Evolutionary conservation across 2,888 invertebrate genomes (phyloP), one percentile per base, ranked within the genome.

Genomic region (Plutella xylostella): DNA sequence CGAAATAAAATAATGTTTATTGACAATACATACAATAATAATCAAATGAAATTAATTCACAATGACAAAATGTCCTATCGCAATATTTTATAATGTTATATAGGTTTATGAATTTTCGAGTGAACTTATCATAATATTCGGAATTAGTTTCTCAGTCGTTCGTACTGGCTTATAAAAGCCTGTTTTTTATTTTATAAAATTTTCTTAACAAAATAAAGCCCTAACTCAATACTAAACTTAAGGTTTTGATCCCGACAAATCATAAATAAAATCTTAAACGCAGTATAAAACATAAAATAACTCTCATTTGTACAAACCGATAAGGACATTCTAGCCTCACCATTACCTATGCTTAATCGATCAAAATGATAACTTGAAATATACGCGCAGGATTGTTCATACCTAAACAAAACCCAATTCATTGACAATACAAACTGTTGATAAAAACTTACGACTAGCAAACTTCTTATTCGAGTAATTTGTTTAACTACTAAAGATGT

Each of bases 111-210:
- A 54, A 22, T 5, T 38, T 20, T 38, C 30, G 45, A 35, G 45
- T 43, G 25, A 44, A 47, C 47, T 47, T 47, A 45, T 28, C 17
- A 45, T 28, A 53, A 54, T 70, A 69, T 68, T 77, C 77, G 77
- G 83, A 83, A 83, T 82, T 72, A 65, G 62, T 75, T 73, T 82
- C 75, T 83, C 83, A 83, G 83, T 83, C 83, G 83, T 83, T 83
- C 83, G 83, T 82, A 74, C 35, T 40, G 71, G 71, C 65, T 56
- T 68, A 72, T 79, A 75, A 75, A 71, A 71, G 66, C 71, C 73
- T 73, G 57, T 71, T 75, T 73, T 70, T 71, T 59, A 22, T 58
- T 59, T 58, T 55, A 58, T 63, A 58, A 54, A 51, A 52, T 55
- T 65, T 71, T 68, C 56, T 59, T 70, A 73, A 59, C 65, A 79